Conservation (phyloP, 30 jellyfish, hydroid and myxozoan genomes). For the Chironex yamaguchii region DNA sequence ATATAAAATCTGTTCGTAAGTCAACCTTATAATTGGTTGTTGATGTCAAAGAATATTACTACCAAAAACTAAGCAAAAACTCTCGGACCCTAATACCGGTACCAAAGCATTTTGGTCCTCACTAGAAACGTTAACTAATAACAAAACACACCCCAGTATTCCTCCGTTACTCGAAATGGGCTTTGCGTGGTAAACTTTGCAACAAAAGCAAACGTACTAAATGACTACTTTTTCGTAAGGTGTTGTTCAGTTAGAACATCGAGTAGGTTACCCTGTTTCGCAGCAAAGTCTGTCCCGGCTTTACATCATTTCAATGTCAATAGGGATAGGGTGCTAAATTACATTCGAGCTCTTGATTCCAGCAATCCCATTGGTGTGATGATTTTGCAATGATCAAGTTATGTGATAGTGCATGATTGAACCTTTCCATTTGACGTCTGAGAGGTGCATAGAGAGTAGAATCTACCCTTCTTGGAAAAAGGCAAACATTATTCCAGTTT, state of each 20-base stretch:
- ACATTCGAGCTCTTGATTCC: slow-evolving; percentile 31
- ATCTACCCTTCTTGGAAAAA: too few species aligned
- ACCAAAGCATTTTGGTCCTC: slow-evolving; percentile 47
- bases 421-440: too few species aligned
- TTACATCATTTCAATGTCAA: slow-evolving; percentile 25
- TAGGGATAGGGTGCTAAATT: slow-evolving; percentile 32
- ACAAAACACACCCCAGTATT: slow-evolving; percentile 37
- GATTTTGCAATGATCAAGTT: too few species aligned
- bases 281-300: slow-evolving; percentile 30
- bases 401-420: too few species aligned
- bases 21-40: too few species aligned
- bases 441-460: too few species aligned
- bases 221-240: slow-evolving; percentile 34
- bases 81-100: slow-evolving; percentile 39
- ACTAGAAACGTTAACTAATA: slow-evolving; percentile 22
- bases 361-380: slow-evolving; percentile 46
- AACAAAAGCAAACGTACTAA: slow-evolving; percentile 30
- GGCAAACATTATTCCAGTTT: slow-evolving; percentile 55
- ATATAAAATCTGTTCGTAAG: slow-evolving; percentile 47
- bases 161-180: slow-evolving; percentile 60
- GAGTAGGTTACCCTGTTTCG: slow-evolving; percentile 28
- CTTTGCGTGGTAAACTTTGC: slow-evolving; percentile 34
- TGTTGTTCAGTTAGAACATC: slow-evolving; percentile 45
- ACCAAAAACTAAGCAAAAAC: slow-evolving; percentile 21
- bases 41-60: slow-evolving; percentile 35